Percentiles rank a stretch among this genome's conserved stretches.
phyloP scores from a whole-genome alignment of 2,113 vertebrate species.

The Theristicus caerulescens region DNA sequence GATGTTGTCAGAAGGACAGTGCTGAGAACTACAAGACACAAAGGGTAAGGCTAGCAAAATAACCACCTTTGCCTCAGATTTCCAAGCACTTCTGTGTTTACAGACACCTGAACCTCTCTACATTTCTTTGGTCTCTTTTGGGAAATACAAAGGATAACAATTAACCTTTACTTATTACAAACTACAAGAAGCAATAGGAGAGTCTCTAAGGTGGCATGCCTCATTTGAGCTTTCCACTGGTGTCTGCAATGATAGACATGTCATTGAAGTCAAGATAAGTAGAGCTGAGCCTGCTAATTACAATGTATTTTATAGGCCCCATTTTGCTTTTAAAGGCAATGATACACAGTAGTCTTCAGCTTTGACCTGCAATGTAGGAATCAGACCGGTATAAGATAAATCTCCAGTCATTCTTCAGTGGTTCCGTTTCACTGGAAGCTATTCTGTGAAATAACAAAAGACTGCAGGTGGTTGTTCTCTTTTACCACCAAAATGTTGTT shows the following conservation, averaged over 20 bases:
- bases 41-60: conserved; percentile 11
- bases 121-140: background rate
- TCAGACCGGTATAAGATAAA: background rate
- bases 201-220: background rate
- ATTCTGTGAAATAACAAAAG: background rate
- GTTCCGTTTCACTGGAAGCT: background rate
- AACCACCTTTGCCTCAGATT: conserved; percentile 14
- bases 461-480: background rate
- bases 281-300: background rate
- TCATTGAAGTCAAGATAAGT: background rate
- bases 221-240: background rate
- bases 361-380: background rate
- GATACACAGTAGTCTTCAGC: background rate
- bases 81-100: background rate
- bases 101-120: background rate
- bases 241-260: background rate
- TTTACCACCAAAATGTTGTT: background rate
- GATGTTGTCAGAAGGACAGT: background rate
- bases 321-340: background rate
- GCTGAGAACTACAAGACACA: background rate
- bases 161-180: conserved; percentile 39
- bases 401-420: background rate
- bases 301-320: background rate
- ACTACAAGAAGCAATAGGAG: background rate
- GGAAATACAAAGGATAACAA: conserved; percentile 8